Evolutionary conservation across 2,888 invertebrate species (phyloP).

Genomic region (Hydroisotoma schaefferi): DNA sequence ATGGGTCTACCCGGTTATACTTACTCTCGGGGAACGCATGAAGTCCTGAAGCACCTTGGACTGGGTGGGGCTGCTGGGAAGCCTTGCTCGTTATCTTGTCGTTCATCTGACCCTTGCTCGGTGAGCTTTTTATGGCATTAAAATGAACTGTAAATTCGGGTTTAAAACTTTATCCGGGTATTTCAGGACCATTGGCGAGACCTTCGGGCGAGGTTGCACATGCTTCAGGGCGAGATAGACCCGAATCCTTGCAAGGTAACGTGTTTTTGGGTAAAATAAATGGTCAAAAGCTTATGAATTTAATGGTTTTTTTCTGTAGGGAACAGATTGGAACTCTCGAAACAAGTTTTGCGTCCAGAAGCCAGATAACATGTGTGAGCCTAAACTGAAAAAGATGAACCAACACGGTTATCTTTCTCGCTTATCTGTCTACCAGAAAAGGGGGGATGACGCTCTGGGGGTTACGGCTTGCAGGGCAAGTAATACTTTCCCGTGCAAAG

Average conservation of each 20-base stretch:
- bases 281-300: no score
- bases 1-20: constrained; percentile 24
- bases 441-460: constrained; percentile 19
- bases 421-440: constrained; percentile 37
- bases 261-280: neutral
- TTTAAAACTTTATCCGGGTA: neutral
- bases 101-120: constrained; percentile 37
- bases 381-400: constrained; percentile 36
- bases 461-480: constrained; percentile 38
- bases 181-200: constrained; percentile 37
- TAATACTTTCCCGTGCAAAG: constrained; percentile 41
- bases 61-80: constrained; percentile 10
- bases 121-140: constrained; percentile 13
- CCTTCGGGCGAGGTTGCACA: constrained; percentile 34
- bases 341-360: constrained; percentile 39
- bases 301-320: constrained; percentile 19
- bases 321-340: constrained; percentile 33
- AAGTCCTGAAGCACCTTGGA: constrained; percentile 24
- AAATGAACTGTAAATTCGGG: neutral
- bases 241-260: constrained; percentile 42
- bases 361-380: constrained; percentile 34
- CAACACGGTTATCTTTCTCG: constrained; percentile 44
- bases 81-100: constrained; percentile 23
- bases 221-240: constrained; percentile 45
- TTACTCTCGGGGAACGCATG: constrained; percentile 36